A percentile compares a stretch with the other conserved stretches of the same genome.
Conservation (phyloP, 2,113 vertebrate genomes). For the Hiodon alosoides region DNA sequence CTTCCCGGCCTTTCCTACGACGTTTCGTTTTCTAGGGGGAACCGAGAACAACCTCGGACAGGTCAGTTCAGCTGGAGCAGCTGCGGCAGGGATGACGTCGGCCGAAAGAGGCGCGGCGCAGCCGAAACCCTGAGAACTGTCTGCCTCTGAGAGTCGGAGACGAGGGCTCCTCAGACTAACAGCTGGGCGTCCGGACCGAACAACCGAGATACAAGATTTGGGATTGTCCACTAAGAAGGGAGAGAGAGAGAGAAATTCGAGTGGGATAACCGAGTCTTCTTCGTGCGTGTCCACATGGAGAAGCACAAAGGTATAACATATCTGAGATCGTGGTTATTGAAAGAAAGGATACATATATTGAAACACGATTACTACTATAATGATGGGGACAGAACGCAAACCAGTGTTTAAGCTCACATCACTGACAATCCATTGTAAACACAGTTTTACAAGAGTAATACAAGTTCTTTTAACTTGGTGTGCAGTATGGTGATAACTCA, state of each 20-base stretch:
- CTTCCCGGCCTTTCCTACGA: too few relatives aligned
- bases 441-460: too few relatives aligned
- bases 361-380: too few relatives aligned
- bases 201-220: not conserved
- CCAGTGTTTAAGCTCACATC: too few relatives aligned
- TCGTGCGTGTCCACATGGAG: constrained; percentile 16
- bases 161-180: not conserved
- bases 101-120: constrained; percentile 1
- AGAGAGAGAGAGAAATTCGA: not conserved
- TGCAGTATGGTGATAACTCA: too few relatives aligned
- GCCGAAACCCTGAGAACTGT: constrained; percentile 11
- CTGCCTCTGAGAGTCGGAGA: not conserved
- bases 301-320: constrained; percentile 20
- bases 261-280: not conserved
- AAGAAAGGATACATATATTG: too few relatives aligned
- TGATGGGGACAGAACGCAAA: too few relatives aligned
- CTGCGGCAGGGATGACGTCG: constrained; percentile 12
- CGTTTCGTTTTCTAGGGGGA: not conserved
- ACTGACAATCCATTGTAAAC: too few relatives aligned
- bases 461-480: too few relatives aligned
- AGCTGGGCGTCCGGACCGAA: not conserved
- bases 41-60: not conserved
- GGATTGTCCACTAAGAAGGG: not conserved
- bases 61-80: not conserved
- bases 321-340: too few relatives aligned